These are phyloP conservation scores for Oscheius myriophilus DNA, from an alignment of 2,888 invertebrate genomes.

Conservation along the genomic window DNA sequence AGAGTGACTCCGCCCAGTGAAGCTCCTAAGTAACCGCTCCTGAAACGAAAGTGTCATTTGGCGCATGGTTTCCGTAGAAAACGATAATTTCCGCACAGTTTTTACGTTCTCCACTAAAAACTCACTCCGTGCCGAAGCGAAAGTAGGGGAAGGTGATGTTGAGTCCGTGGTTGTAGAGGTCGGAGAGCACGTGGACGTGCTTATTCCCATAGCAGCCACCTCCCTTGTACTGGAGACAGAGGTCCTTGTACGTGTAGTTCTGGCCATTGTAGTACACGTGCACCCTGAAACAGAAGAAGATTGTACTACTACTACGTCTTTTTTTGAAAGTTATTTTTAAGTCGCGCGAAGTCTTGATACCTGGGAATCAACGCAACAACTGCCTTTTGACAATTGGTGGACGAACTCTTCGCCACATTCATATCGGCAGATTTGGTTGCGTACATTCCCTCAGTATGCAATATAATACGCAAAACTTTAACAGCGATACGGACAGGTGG, in stretches of 20 bases:
- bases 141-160: conserved; percentile 69
- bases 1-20: conserved; percentile 67
- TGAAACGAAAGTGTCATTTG: conserved; percentile 34
- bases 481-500: too few species aligned
- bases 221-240: conserved; percentile 64
- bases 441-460: too few species aligned
- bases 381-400: too few species aligned
- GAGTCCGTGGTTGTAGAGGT: conserved; percentile 63
- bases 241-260: conserved; percentile 62
- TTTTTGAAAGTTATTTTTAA: too few species aligned
- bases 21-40: conserved; percentile 66
- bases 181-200: conserved; percentile 66
- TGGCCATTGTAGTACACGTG: conserved; percentile 55
- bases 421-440: too few species aligned
- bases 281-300: conserved; percentile 9
- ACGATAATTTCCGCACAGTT: too few species aligned
- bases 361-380: too few species aligned
- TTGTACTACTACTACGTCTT: too few species aligned
- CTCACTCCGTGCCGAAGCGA: conserved; percentile 65
- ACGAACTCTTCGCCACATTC: too few species aligned
- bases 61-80: too few species aligned
- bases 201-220: conserved; percentile 63
- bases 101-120: background rate
- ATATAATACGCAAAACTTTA: too few species aligned
- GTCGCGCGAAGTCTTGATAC: too few species aligned